phyloP scores from a whole-genome alignment of 2,797 vertebrate species.

The Dromococcyx pavoninus region DNA sequence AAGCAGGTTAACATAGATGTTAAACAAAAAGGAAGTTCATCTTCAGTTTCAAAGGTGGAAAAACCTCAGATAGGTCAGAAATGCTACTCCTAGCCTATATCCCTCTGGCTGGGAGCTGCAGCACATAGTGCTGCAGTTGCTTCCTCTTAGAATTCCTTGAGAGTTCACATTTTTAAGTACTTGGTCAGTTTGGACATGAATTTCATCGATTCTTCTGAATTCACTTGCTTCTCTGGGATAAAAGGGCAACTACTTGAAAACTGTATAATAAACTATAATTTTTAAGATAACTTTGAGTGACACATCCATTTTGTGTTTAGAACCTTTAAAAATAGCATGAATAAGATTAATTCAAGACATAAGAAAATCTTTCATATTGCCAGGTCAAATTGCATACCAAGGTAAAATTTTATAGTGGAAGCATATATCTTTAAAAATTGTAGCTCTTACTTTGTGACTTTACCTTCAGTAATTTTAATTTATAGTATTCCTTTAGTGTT shows the following conservation, averaged over 20 bases:
- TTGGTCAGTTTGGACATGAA: neutral
- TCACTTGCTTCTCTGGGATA: neutral
- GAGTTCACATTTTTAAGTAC: neutral
- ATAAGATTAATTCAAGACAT: neutral
- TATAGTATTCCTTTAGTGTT: neutral
- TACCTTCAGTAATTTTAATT: neutral
- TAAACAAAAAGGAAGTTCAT: neutral
- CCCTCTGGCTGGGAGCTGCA: neutral
- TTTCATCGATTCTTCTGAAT: neutral
- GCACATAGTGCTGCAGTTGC: fast-evolving
- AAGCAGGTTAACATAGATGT: neutral
- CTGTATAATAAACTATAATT: neutral
- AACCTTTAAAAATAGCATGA: neutral
- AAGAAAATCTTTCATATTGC: neutral
- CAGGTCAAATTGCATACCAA: neutral
- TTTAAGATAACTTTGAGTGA: neutral
- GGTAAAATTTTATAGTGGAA: neutral
- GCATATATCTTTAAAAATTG: neutral
- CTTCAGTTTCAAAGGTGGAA: neutral
- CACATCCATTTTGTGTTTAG: neutral
- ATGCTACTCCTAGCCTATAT: neutral
- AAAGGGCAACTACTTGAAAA: neutral
- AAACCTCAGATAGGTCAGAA: neutral
- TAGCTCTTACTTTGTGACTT: neutral
- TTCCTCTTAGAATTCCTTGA: neutral